Conservation (phyloP, 2,113 vertebrate species). For the Lepus timidus region DNA sequence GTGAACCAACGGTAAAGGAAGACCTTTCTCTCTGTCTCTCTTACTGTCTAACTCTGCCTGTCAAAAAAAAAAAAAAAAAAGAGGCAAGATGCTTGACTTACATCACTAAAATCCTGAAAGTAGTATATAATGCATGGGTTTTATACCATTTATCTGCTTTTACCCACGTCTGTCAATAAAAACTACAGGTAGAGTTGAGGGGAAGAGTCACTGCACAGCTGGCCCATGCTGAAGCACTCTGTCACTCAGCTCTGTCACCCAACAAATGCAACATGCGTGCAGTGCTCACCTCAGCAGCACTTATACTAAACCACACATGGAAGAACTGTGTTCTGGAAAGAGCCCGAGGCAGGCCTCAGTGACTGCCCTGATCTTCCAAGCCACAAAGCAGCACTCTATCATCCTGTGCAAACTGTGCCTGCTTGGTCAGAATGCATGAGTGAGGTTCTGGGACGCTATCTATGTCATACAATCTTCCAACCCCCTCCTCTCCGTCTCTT, state of each 20-base stretch:
- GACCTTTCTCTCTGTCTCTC: too few species aligned
- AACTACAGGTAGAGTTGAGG: background rate
- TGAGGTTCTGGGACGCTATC: background rate
- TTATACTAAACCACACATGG: background rate
- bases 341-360: background rate
- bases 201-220: background rate
- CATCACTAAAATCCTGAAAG: background rate
- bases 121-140: background rate
- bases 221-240: background rate
- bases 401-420: constrained; percentile 9
- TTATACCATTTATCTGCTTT: background rate
- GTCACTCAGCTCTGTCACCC: background rate
- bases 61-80: background rate
- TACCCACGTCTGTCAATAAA: background rate
- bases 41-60: too few species aligned
- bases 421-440: background rate
- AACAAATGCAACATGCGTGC: background rate
- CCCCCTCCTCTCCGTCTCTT: background rate
- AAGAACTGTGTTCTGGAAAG: background rate
- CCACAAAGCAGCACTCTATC: background rate
- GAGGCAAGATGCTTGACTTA: constrained; percentile 16
- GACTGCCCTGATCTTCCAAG: background rate
- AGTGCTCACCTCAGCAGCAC: too few species aligned
- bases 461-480: background rate
- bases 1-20: too few species aligned